Evolutionary conservation across 2,888 invertebrate genomes (phyloP).

Genomic region (Drosophila cracens): DNA sequence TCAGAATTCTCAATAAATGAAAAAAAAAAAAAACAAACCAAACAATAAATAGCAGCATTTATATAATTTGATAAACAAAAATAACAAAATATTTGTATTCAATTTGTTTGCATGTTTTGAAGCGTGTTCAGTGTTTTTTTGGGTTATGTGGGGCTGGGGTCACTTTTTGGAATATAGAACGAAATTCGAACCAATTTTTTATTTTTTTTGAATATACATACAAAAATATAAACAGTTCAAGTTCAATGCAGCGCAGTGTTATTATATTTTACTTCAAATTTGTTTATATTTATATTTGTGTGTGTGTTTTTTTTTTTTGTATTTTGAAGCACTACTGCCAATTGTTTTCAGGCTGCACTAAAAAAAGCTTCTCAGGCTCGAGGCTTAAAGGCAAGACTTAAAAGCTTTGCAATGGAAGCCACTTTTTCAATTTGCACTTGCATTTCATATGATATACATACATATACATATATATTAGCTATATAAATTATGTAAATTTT

Average conservation of each 20-base stretch:
- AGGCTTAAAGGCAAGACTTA: constrained; percentile 58
- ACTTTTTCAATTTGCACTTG: constrained; percentile 48
- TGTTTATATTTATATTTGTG: constrained; percentile 43
- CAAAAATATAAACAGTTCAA: constrained; percentile 66
- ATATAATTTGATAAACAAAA: constrained; percentile 9
- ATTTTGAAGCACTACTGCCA: constrained; percentile 70
- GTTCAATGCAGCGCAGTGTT: constrained; percentile 66
- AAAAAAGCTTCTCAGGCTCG: constrained; percentile 67
- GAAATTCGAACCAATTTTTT: constrained; percentile 79
- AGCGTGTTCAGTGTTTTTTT: constrained; percentile 50
- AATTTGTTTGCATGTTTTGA: constrained; percentile 32
- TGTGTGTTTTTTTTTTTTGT: constrained; percentile 21
- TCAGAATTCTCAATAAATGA: constrained; percentile 29
- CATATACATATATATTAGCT: constrained; percentile 22
- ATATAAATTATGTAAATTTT: constrained; percentile 27
- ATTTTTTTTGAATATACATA: constrained; percentile 47
- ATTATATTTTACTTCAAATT: constrained; percentile 22
- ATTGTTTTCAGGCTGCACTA: constrained; percentile 61
- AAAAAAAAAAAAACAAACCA: constrained; percentile 5
- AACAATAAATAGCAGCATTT: constrained; percentile 2
- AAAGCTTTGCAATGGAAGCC: constrained; percentile 75
- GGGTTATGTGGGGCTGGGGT: constrained; percentile 39
- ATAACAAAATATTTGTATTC: constrained; percentile 8
- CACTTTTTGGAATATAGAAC: constrained; percentile 80
- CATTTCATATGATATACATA: constrained; percentile 34